phyloP scores from a whole-genome alignment of 2,113 vertebrate genomes.

The Sylvilagus bachmani region DNA sequence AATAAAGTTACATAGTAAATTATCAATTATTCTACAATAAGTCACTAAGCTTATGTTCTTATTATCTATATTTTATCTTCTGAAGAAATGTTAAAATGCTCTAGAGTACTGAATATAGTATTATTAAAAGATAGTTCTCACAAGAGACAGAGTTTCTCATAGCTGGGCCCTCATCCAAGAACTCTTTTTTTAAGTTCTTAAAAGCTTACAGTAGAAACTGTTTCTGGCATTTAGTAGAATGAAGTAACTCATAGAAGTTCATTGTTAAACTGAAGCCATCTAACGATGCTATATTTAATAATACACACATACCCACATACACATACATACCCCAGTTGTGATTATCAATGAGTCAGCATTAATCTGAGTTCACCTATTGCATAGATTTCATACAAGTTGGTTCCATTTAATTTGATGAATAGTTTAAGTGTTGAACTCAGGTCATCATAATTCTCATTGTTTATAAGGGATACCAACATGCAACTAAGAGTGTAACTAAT shows the following conservation, averaged over 20 bases:
- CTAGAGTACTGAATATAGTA: neutral
- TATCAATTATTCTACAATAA: slow-evolving; percentile 19
- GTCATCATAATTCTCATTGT: slow-evolving; percentile 50
- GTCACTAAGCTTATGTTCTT: slow-evolving; percentile 20
- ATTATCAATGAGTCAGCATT: neutral
- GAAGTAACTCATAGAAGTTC: neutral
- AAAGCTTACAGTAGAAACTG: neutral
- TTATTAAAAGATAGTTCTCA: slow-evolving; percentile 51
- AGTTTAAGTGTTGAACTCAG: slow-evolving; percentile 22
- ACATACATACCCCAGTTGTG: neutral
- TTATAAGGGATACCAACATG: neutral
- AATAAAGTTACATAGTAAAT: slow-evolving; percentile 19
- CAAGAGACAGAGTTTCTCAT: neutral
- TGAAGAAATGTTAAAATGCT: neutral
- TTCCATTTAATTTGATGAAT: slow-evolving; percentile 48
- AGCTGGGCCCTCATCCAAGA: neutral
- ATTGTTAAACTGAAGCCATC: neutral
- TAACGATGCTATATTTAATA: slow-evolving; percentile 29
- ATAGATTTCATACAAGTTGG: slow-evolving; percentile 6
- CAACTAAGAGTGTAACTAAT: neutral
- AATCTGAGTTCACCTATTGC: neutral
- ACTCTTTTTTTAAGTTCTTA: neutral
- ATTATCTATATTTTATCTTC: slow-evolving; percentile 17
- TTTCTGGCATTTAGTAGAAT: slow-evolving; percentile 44
- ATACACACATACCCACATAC: neutral